Percentiles rank a stretch among this genome's conserved stretches.
These are phyloP conservation scores for Conistra vaccinii DNA, from an alignment of 2,888 invertebrate species.

Conservation along the genomic window DNA sequence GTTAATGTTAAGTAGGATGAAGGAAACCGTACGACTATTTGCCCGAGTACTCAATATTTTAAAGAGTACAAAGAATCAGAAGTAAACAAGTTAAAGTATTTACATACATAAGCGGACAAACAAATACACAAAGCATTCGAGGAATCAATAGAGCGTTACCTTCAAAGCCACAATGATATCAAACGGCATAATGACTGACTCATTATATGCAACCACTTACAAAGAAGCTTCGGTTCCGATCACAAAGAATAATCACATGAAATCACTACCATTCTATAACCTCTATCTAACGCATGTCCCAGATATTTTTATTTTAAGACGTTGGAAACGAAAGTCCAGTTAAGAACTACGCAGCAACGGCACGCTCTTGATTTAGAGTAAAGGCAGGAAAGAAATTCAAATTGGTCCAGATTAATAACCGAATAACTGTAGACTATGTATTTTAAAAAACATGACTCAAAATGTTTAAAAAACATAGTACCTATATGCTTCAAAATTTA, in stretches of 20 bases:
- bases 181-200: constrained; percentile 52
- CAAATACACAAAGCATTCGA: constrained; percentile 46
- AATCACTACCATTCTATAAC: constrained; percentile 19
- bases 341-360: constrained; percentile 38
- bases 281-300: constrained; percentile 4
- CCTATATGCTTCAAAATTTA: background rate
- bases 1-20: constrained; percentile 23
- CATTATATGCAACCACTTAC: constrained; percentile 24
- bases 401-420: background rate
- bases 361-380: constrained; percentile 1
- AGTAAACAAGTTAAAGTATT: constrained; percentile 29
- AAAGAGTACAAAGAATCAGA: constrained; percentile 31
- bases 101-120: constrained; percentile 26
- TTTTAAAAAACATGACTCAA: background rate
- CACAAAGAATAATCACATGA: constrained; percentile 33
- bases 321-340: constrained; percentile 11
- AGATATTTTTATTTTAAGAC: constrained; percentile 37
- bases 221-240: constrained; percentile 18
- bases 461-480: background rate
- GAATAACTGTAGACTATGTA: background rate
- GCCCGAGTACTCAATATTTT: constrained; percentile 11
- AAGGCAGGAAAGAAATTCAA: background rate
- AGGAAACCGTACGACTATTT: constrained; percentile 11
- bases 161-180: constrained; percentile 48
- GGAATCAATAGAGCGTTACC: constrained; percentile 53